Conservation (phyloP, 2,888 invertebrate genomes). For the Drosophila diplacantha region DNA sequence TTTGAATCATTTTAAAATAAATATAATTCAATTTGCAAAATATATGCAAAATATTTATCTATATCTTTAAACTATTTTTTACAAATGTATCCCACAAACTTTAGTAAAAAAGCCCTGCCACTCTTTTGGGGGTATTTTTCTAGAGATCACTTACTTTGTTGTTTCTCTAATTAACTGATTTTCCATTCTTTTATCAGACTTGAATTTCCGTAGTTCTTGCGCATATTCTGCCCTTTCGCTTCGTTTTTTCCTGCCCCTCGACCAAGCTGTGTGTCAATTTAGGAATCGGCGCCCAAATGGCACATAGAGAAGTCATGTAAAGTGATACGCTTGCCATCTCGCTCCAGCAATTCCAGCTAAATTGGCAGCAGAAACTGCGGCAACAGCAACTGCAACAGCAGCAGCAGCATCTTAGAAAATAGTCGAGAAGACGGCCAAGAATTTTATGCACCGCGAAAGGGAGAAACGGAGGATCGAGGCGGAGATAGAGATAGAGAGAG, state of each 20-base stretch:
- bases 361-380: conserved; percentile 37
- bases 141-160: neutral
- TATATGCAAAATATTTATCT: neutral
- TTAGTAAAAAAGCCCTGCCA: neutral
- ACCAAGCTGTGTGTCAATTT: conserved; percentile 54
- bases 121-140: neutral
- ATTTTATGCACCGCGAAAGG: conserved; percentile 42
- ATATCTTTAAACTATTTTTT: no score
- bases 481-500: conserved; percentile 4
- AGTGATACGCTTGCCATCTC: conserved; percentile 56
- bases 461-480: conserved; percentile 23
- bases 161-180: conserved; percentile 16
- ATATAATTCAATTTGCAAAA: neutral
- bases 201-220: conserved; percentile 9
- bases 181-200: neutral
- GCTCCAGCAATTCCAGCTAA: conserved; percentile 49
- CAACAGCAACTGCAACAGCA: conserved; percentile 19
- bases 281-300: conserved; percentile 70
- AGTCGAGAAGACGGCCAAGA: conserved; percentile 56
- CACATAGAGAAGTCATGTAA: conserved; percentile 70
- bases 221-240: conserved; percentile 28
- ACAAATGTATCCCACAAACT: no score
- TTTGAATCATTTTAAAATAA: no score
- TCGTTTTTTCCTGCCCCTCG: conserved; percentile 19
- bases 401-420: conserved; percentile 57